These are phyloP conservation scores for Ariolimax columbianus DNA, from an alignment of 2,888 invertebrate genomes.

Conservation along the genomic window DNA sequence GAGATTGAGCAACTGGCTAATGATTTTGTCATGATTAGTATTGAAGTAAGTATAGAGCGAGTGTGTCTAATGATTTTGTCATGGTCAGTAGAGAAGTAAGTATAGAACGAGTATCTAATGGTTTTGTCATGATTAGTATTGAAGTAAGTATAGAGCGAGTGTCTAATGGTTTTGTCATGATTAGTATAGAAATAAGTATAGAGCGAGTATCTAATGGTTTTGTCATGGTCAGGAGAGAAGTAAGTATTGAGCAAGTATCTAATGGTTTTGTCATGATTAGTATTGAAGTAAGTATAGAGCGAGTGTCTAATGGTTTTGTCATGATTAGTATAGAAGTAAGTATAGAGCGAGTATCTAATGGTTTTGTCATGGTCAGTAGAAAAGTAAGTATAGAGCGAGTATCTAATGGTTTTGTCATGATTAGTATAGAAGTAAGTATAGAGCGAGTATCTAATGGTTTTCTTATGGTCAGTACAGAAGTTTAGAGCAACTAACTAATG, in stretches of 20 bases:
- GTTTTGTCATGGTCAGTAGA: too few species aligned
- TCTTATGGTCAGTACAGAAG: too few species aligned
- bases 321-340: too few species aligned
- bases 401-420: too few species aligned
- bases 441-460: too few species aligned
- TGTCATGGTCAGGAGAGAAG: too few species aligned
- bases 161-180: conserved; percentile 85
- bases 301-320: too few species aligned
- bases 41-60: conserved; percentile 75
- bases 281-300: conserved; percentile 76
- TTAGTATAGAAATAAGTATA: conserved; percentile 81
- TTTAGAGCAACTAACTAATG: conserved; percentile 82
- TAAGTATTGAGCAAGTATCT: conserved; percentile 83
- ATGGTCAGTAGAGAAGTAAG: conserved; percentile 81
- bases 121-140: conserved; percentile 85
- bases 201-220: too few species aligned
- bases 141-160: conserved; percentile 80
- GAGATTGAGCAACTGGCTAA: conserved; percentile 83
- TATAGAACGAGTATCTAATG: conserved; percentile 82
- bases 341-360: too few species aligned
- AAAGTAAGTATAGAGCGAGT: too few species aligned
- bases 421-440: too few species aligned
- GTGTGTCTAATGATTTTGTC: too few species aligned
- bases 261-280: conserved; percentile 85
- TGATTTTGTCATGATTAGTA: conserved; percentile 85